phyloP scores from a whole-genome alignment of 2,888 invertebrate species.

The Masnerella sp. region DNA sequence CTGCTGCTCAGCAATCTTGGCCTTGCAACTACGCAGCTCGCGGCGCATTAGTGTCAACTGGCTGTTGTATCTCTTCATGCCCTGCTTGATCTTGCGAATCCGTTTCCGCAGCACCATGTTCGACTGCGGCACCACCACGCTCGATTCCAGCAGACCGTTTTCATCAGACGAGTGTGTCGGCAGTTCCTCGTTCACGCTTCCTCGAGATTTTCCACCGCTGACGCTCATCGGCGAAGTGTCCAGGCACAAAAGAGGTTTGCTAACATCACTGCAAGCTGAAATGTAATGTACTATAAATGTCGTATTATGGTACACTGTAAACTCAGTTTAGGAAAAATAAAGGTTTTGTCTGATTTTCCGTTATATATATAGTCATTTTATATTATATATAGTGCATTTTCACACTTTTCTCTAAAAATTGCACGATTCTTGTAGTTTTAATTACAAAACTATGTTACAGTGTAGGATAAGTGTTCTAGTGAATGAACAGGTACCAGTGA shows the following conservation, averaged over 20 bases:
- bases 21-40: constrained; percentile 88
- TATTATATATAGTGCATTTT: too few species aligned
- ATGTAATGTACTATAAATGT: neutral
- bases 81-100: constrained; percentile 91
- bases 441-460: too few species aligned
- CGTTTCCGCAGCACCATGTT: constrained; percentile 92
- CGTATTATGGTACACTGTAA: too few species aligned
- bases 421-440: too few species aligned
- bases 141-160: constrained; percentile 73
- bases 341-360: too few species aligned
- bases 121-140: constrained; percentile 82
- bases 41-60: constrained; percentile 88
- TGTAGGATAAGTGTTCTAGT: too few species aligned
- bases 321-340: too few species aligned
- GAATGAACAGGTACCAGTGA: too few species aligned
- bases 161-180: constrained; percentile 79
- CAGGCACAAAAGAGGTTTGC: constrained; percentile 74
- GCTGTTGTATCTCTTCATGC: constrained; percentile 92
- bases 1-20: constrained; percentile 90
- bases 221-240: constrained; percentile 79
- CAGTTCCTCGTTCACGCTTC: constrained; percentile 77
- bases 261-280: constrained; percentile 72
- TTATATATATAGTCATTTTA: too few species aligned
- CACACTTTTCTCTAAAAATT: too few species aligned
- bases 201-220: constrained; percentile 79